Percentiles rank a stretch among this genome's conserved stretches.
Conservation (phyloP, 2,888 invertebrate genomes). For the Siphlonurus alternatus region DNA sequence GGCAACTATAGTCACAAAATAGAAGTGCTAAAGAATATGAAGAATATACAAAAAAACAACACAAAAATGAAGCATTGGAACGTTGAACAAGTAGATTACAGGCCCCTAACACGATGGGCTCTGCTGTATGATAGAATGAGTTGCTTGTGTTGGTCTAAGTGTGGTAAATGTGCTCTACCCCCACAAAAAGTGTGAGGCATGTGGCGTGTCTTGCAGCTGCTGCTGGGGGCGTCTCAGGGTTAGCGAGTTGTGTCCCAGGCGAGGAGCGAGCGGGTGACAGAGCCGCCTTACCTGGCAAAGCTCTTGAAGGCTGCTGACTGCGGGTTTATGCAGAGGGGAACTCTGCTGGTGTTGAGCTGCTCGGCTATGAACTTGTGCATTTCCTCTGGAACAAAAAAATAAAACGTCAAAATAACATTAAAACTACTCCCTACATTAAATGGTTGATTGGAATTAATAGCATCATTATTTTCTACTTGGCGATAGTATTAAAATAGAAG, state of each 20-base stretch:
- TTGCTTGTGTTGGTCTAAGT: too few relatives aligned
- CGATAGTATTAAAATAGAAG: not conserved
- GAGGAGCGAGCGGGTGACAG: too few relatives aligned
- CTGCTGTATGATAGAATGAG: too few relatives aligned
- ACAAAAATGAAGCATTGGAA: constrained; percentile 10
- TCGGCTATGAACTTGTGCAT: constrained; percentile 98
- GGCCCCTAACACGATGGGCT: constrained; percentile 6
- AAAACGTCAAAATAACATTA: not conserved
- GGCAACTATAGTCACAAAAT: constrained; percentile 19
- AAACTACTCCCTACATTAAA: not conserved
- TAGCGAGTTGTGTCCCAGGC: too few relatives aligned
- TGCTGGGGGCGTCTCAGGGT: too few relatives aligned
- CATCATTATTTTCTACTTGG: not conserved
- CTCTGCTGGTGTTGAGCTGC: constrained; percentile 85
- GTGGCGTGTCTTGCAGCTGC: too few relatives aligned
- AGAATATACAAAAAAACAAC: constrained; percentile 11
- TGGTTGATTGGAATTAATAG: not conserved
- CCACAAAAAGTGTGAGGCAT: too few relatives aligned
- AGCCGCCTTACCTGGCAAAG: constrained; percentile 84
- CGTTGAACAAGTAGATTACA: constrained; percentile 5
- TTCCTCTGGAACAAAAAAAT: constrained; percentile 59
- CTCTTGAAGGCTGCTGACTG: constrained; percentile 99
- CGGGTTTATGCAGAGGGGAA: constrained; percentile 98
- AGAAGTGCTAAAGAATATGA: constrained; percentile 14
- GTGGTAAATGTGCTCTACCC: too few relatives aligned